Evolutionary conservation across 2,888 invertebrate genomes (phyloP), one percentile per base, ranked within the genome.

Genomic region (Pemphredon lugubris): DNA sequence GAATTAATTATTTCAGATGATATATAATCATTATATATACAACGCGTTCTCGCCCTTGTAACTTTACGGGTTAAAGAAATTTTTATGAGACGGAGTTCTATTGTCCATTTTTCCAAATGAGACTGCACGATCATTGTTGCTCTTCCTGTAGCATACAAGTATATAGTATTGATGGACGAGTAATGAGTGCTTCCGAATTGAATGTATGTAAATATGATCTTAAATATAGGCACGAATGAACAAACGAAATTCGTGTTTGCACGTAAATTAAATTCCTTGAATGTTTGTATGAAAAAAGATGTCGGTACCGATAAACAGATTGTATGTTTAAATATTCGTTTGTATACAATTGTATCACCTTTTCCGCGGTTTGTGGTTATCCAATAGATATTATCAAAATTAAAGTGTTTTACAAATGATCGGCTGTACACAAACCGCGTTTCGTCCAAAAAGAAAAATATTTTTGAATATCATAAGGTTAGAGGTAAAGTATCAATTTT

Each of bases 141-240:
- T 61, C 39, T 55, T 60, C 13, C 39, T 32, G 23, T 11, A 37
- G 2, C 39, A 39, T n/a, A 26, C 47, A 42, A 13, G 4, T n/a
- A 39, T 13, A n/a, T 48, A 45, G 48, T 48, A 61, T 54, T 20
- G 9, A 51, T 13, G 5, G 26, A 45, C 57, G 54, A 47, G 53
- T 78, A 65, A 78, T 73, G 73, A 67, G 61, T 75, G 58, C 72
- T 75, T 77, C 54, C 50, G 11, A 54, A 37, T 11, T 13, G 14
- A 37, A 45, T 66, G 20, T 45, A 53, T 68, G 40, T 66, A 78
- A 59, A 67, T 72, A 53, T 58, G 37, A 60, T 45, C 20, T 42
- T n/a, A n/a, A 50, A 42, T 14, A 60, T 68, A 53, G 23, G 55
- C 42, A 61, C 58, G 69, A 59, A 57, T 32, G 26, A 23, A 51